A percentile compares a stretch with the other conserved stretches of the same genome.
Evolutionary conservation across 1,140 invertebrate species (phyloP).

Genomic region (Orchestia grillus): DNA sequence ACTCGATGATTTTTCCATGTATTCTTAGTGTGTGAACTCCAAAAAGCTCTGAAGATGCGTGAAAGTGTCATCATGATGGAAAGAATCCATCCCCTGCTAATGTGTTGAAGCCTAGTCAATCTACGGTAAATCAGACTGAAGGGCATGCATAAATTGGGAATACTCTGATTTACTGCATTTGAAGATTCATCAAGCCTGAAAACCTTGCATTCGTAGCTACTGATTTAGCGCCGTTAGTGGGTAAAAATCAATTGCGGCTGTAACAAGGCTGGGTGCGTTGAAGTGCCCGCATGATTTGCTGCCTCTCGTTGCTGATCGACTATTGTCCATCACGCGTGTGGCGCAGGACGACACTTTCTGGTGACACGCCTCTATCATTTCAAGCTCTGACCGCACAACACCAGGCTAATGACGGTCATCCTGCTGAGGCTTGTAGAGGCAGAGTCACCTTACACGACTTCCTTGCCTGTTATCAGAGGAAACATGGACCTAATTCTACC

Average conservation of each 20-base stretch:
- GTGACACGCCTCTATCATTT: background rate
- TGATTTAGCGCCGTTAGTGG: background rate
- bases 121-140: background rate
- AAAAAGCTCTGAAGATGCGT: background rate
- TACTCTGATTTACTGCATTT: background rate
- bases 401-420: background rate
- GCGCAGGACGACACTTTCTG: background rate
- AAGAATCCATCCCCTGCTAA: background rate
- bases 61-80: background rate
- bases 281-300: background rate
- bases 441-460: background rate
- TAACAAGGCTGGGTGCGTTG: background rate
- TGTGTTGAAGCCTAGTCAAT: background rate
- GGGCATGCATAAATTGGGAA: background rate
- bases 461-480: background rate
- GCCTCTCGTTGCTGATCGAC: background rate
- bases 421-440: background rate
- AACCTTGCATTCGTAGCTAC: background rate
- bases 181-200: too few species aligned
- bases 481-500: background rate
- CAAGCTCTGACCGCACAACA: background rate
- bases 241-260: background rate
- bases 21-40: background rate
- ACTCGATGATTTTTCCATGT: background rate
- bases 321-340: background rate